Evolutionary conservation across 2,113 vertebrate genomes (phyloP).

Genomic region (Apus apus): DNA sequence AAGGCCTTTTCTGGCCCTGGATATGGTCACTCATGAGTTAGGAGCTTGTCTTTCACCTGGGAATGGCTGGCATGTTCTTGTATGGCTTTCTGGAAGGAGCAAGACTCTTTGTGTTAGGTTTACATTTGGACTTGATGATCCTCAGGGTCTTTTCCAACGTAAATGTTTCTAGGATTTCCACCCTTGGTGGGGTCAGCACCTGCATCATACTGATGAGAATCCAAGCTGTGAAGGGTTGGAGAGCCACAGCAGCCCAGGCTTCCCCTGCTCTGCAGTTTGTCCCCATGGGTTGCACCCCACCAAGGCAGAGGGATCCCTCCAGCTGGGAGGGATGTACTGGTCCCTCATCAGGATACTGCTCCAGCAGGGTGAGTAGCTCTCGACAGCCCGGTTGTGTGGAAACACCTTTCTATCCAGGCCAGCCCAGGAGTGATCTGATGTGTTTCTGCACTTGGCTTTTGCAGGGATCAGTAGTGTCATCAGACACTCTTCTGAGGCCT

Average conservation of each 20-base stretch:
- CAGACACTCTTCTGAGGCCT: neutral
- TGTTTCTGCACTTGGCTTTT: neutral
- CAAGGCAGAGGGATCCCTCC: neutral
- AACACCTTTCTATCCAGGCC: neutral
- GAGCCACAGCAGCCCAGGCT: neutral
- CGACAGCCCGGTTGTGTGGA: rapidly evolving
- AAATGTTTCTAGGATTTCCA: too few relatives aligned
- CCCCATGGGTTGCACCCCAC: rapidly evolving
- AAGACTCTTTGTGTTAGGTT: neutral
- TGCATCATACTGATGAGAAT: neutral
- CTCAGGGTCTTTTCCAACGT: neutral
- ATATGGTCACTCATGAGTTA: neutral
- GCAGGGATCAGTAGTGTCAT: neutral
- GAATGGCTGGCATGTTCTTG: neutral
- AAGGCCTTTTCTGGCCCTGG: neutral
- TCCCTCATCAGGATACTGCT: neutral
- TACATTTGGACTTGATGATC: neutral
- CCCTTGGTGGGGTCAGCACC: neutral
- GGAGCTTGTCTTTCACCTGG: neutral
- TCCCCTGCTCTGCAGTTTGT: neutral
- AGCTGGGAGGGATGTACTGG: neutral
- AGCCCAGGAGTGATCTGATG: neutral
- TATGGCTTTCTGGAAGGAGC: neutral
- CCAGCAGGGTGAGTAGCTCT: rapidly evolving
- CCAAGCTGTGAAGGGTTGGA: neutral